These are phyloP conservation scores for Petrocephalus schoutedeni DNA, from an alignment of 2,797 vertebrate genomes.

Conservation along the genomic window DNA sequence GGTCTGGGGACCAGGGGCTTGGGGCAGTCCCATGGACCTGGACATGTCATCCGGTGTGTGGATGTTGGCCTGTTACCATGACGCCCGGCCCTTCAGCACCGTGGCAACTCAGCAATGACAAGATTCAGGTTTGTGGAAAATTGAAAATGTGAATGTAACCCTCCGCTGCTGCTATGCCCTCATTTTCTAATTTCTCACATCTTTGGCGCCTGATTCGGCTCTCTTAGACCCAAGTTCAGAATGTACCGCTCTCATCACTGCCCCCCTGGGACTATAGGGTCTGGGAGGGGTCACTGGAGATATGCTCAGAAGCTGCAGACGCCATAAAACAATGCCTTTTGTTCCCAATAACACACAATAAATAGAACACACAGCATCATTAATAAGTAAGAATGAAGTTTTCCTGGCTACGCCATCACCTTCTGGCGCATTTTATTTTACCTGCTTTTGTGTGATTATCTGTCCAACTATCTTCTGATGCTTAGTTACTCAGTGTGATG, in stretches of 20 bases:
- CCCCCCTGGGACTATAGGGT: no score
- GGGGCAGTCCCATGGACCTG: not conserved
- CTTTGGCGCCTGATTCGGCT: not conserved
- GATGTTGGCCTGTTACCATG: not conserved
- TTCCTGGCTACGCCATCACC: not conserved
- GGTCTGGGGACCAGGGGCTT: conserved; percentile 58
- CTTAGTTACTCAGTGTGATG: not conserved
- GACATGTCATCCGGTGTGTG: not conserved
- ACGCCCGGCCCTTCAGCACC: not conserved
- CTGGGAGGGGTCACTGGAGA: not conserved
- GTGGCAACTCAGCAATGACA: not conserved
- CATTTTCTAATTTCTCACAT: not conserved
- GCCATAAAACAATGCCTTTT: not conserved
- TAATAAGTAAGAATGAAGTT: not conserved
- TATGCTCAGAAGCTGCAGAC: not conserved
- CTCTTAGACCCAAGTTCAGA: not conserved
- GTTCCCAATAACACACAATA: not conserved
- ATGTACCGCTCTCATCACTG: not conserved
- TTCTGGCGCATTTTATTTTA: not conserved
- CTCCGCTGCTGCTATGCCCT: not conserved
- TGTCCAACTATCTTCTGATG: not conserved
- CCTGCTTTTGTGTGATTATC: not conserved
- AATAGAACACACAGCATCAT: not conserved
- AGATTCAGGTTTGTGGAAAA: not conserved
- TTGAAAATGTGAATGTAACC: not conserved